Conservation (phyloP, 2,888 invertebrate species). For the Pachymerium ferrugineum region DNA sequence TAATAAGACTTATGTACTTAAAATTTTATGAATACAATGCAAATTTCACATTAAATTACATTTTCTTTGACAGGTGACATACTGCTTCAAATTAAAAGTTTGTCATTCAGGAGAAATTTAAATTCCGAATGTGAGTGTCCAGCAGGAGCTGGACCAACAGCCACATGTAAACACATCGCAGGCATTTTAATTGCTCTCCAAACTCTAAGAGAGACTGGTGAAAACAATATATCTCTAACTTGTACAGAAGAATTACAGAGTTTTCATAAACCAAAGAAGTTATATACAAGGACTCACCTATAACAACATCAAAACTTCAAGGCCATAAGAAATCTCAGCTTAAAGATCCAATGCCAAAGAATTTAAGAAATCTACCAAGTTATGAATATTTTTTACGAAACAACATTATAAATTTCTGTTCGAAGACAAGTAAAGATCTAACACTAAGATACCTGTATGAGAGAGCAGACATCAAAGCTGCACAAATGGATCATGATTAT, state of each 20-base stretch:
- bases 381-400: background rate
- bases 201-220: background rate
- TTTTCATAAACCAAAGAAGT: background rate
- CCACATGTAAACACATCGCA: background rate
- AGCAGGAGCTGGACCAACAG: background rate
- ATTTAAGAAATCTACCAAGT: background rate
- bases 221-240: background rate
- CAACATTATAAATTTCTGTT: background rate
- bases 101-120: background rate
- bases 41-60: background rate
- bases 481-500: background rate
- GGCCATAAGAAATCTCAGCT: background rate
- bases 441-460: background rate
- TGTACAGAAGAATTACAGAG: background rate
- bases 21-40: background rate
- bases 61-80: background rate
- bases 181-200: background rate
- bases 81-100: background rate
- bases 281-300: background rate
- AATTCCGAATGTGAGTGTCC: background rate
- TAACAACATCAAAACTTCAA: background rate
- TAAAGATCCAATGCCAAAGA: background rate
- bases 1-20: too few relatives aligned
- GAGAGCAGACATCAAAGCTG: background rate
- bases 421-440: background rate